Percentiles rank a stretch among this genome's conserved stretches.
These are phyloP conservation scores for Fragum fragum DNA, from an alignment of 2,888 invertebrate species.

Conservation along the genomic window DNA sequence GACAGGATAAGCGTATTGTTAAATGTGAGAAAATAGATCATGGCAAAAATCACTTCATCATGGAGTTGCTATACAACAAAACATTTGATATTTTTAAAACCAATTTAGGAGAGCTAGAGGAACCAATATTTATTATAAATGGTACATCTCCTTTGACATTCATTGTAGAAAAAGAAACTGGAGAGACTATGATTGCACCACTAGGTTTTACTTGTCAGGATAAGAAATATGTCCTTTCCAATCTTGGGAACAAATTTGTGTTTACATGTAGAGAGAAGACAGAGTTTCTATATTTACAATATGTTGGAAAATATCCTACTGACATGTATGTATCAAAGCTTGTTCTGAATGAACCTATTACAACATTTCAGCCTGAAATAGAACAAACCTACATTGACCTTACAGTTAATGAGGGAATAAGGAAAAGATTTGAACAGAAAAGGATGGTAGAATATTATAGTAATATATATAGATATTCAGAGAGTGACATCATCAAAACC, in stretches of 20 bases:
- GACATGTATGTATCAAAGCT: conserved; percentile 46
- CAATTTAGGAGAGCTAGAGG: conserved; percentile 7
- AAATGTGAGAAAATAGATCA: background rate
- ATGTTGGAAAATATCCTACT: conserved; percentile 38
- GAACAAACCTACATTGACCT: background rate
- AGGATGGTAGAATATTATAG: conserved; percentile 5
- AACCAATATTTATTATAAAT: conserved; percentile 10
- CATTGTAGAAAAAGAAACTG: background rate
- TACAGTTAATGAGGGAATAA: background rate
- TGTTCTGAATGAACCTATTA: background rate
- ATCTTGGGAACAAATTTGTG: background rate
- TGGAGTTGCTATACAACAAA: background rate
- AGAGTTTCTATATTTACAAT: conserved; percentile 23
- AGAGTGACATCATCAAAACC: background rate
- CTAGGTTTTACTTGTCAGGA: background rate
- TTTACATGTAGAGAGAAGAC: conserved; percentile 4
- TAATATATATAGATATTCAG: background rate
- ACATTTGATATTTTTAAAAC: background rate
- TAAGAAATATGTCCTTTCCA: background rate
- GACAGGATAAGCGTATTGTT: background rate
- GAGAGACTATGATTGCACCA: background rate
- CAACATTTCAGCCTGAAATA: background rate
- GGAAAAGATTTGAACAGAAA: conserved; percentile 1
- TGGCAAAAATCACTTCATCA: background rate
- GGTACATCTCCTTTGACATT: background rate